Evolutionary conservation across 2,113 vertebrate genomes (phyloP).

Genomic region (Scopus umbretta): DNA sequence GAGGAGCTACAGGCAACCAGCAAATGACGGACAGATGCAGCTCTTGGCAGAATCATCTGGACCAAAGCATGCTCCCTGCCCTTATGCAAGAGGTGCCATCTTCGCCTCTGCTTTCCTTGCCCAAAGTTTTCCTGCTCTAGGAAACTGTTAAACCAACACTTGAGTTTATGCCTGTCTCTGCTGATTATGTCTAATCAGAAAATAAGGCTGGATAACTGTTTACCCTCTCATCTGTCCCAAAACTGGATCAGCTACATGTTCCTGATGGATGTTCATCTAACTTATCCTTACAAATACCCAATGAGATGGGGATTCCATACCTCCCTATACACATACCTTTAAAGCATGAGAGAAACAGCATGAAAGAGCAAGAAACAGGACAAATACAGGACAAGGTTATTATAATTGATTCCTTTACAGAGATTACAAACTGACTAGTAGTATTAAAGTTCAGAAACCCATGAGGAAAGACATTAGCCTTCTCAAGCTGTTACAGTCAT

Average conservation of each 20-base stretch:
- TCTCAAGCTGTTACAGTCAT: background rate
- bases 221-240: background rate
- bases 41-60: background rate
- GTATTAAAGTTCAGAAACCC: background rate
- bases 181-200: fast-evolving
- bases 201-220: background rate
- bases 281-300: background rate
- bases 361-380: background rate
- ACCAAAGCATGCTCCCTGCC: background rate
- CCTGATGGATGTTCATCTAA: background rate
- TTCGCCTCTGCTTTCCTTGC: background rate
- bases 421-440: background rate
- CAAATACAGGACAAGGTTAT: background rate
- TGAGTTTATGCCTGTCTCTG: background rate
- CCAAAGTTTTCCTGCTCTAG: background rate
- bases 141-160: background rate
- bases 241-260: background rate
- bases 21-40: background rate
- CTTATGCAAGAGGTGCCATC: background rate
- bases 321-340: background rate
- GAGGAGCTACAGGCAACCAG: background rate
- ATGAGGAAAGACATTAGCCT: background rate
- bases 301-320: background rate
- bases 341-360: background rate
- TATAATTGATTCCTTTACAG: background rate